Evolutionary conservation across 2,888 invertebrate species (phyloP), one percentile per base, ranked within the genome.

Genomic region (Tachina fera): DNA sequence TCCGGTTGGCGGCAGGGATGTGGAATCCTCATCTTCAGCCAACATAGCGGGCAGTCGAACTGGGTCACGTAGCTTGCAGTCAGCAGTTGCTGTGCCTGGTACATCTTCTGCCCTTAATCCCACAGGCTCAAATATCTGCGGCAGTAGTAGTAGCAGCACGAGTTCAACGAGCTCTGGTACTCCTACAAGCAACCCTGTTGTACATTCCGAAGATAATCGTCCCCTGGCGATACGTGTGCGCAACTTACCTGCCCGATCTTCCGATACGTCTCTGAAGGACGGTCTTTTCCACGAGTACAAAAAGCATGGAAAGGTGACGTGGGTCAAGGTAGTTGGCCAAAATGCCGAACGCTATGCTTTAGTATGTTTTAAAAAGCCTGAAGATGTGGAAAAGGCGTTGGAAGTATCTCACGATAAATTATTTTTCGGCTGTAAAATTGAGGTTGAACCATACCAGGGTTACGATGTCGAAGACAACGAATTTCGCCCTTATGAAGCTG

Each of bases 231-330:
- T 98, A 92, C 97, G 97, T 94, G 97, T 98, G 89, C 95, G 97
- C 91, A 98, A 98, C 94, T 94, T 98, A 91, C 98, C 98, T 88
- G 95, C 96, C 87, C 95, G 98, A 90, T 98, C 97, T 90, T 95
- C 96, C 92, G 98, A 98, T 93, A 97, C 98, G 89, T 98, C 98
- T 90, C 94, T 99, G 89, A 98, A 98, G 94, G 99, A 99, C 94
- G 99, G 98, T 88, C 95, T 99, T 89, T 99, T 98, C 94, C 98
- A 99, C 94, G 98, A 98, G 94, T 99, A 98, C 95, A 99, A 99
- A 94, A 99, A 98, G 92, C 98, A 98, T 93, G 99, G 98, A 87
- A 98, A 98, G 94, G 98, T 98, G 90, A 97, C 97, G 89, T 97
- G 97, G 95, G 98, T 98, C 83, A 97, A 97, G 93, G 97, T 99